Percentiles rank a stretch among this genome's conserved stretches.
Evolutionary conservation across 1,140 invertebrate genomes (phyloP).

Genomic region (Caenorhabditis tropicalis): DNA sequence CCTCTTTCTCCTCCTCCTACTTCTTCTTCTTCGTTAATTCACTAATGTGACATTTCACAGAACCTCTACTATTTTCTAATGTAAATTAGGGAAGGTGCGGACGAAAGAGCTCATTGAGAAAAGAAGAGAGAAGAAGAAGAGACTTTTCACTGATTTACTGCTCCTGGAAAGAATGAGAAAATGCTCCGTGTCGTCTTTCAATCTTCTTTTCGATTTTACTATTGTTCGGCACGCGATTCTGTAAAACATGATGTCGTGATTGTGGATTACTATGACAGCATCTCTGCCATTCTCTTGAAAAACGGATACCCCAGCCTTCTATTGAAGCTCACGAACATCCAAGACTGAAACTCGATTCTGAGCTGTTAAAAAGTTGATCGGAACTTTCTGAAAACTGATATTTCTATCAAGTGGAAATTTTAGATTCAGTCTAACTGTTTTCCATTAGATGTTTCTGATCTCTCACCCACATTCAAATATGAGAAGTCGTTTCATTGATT

Average conservation of each 20-base stretch:
- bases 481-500: no score
- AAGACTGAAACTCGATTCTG: no score
- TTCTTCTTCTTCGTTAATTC: conserved; percentile 19
- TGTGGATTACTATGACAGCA: neutral
- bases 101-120: no score
- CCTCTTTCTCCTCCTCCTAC: neutral
- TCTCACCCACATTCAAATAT: no score
- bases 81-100: conserved; percentile 42
- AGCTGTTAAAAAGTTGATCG: no score
- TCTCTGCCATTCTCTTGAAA: neutral
- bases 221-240: conserved; percentile 31
- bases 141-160: conserved; percentile 17
- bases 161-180: neutral
- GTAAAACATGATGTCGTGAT: conserved; percentile 28
- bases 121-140: no score
- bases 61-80: conserved; percentile 42
- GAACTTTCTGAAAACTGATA: no score
- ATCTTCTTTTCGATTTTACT: neutral
- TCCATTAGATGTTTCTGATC: no score
- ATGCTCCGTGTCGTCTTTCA: neutral
- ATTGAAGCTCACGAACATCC: no score
- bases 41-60: conserved; percentile 40
- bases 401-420: no score
- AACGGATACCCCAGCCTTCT: no score
- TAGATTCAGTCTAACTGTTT: no score